These are phyloP conservation scores for Ctenicera cuprea DNA, from an alignment of 2,888 invertebrate genomes.

Conservation along the genomic window DNA sequence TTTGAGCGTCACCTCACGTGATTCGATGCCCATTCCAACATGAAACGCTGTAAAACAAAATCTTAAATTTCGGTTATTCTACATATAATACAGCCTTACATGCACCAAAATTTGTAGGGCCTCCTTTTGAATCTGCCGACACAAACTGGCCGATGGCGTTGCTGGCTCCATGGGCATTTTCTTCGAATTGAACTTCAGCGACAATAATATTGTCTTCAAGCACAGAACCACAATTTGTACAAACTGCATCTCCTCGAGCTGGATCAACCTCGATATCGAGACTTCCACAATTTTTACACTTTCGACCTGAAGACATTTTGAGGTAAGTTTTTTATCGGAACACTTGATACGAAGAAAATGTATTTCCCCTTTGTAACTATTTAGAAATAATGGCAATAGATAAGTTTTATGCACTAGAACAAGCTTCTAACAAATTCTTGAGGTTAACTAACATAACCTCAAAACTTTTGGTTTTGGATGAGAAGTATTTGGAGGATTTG, in stretches of 20 bases:
- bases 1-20: constrained; percentile 92
- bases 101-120: constrained; percentile 87
- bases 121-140: constrained; percentile 90
- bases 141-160: constrained; percentile 96
- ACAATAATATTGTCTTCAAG: constrained; percentile 97
- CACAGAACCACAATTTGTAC: constrained; percentile 96
- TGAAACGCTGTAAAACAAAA: constrained; percentile 79
- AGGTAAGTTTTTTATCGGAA: neutral
- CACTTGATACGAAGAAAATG: too few relatives aligned
- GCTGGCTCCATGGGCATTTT: constrained; percentile 90
- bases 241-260: constrained; percentile 95
- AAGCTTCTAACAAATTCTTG: too few relatives aligned
- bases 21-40: constrained; percentile 89
- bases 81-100: constrained; percentile 70
- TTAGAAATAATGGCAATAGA: too few relatives aligned
- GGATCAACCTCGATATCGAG: constrained; percentile 96
- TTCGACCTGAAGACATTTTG: constrained; percentile 78
- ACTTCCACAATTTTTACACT: constrained; percentile 91
- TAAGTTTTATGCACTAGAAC: too few relatives aligned
- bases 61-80: neutral
- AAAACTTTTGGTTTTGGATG: too few relatives aligned
- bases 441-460: too few relatives aligned
- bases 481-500: too few relatives aligned
- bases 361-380: too few relatives aligned
- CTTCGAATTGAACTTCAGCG: constrained; percentile 96